Conservation (phyloP, 2,888 invertebrate species). For the Agriopis marginaria region DNA sequence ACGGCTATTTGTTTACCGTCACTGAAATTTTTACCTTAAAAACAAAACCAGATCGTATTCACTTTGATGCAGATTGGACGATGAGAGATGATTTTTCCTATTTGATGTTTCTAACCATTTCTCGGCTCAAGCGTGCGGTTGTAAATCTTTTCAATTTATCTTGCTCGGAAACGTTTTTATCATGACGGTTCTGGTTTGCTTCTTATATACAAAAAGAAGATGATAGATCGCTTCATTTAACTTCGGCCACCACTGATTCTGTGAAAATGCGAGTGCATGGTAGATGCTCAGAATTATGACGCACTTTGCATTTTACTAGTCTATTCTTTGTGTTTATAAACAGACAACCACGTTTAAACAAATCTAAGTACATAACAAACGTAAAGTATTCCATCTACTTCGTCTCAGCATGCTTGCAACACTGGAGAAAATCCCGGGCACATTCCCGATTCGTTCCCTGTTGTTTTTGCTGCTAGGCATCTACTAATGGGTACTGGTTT, state of each 20-base stretch:
- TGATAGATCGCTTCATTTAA: conserved; percentile 34
- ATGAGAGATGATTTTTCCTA: conserved; percentile 29
- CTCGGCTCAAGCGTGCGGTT: conserved; percentile 23
- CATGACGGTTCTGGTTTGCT: conserved; percentile 26
- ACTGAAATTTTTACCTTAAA: conserved; percentile 11
- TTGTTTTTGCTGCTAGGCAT: conserved; percentile 82
- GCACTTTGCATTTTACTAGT: background rate
- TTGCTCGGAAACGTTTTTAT: conserved; percentile 36
- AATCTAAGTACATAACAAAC: conserved; percentile 9
- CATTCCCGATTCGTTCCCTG: conserved; percentile 86
- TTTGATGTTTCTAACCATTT: conserved; percentile 30
- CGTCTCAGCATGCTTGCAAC: conserved; percentile 56
- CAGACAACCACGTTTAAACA: no score
- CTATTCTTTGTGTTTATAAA: no score
- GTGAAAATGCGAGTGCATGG: conserved; percentile 5
- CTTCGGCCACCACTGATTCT: conserved; percentile 12
- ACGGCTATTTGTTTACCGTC: conserved; percentile 9
- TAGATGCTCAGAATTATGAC: background rate
- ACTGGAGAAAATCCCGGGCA: conserved; percentile 71
- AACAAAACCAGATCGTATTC: background rate
- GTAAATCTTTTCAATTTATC: conserved; percentile 41
- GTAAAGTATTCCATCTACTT: conserved; percentile 40
- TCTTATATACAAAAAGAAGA: conserved; percentile 26
- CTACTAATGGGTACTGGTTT: conserved; percentile 84
- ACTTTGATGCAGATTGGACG: conserved; percentile 30